These are phyloP conservation scores for Ceyx erithaca DNA, from an alignment of 2,797 vertebrate species.

Conservation along the genomic window DNA sequence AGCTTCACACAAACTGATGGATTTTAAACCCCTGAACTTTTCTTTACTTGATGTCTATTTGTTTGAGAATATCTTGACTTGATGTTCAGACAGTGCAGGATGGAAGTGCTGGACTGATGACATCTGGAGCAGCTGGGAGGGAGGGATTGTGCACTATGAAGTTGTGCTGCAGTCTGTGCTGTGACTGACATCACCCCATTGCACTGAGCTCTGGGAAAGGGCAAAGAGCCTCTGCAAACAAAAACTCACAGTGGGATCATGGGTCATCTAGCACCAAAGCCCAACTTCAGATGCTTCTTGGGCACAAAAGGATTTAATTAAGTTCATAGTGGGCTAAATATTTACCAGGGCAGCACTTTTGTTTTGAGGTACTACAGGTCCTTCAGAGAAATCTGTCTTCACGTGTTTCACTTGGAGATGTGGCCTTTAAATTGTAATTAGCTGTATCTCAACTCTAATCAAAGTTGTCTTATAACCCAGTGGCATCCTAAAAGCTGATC, in stretches of 20 bases:
- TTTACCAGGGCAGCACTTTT: neutral
- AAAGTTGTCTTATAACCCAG: neutral
- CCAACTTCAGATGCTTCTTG: neutral
- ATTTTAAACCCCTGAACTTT: slow-evolving; percentile 8
- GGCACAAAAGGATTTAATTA: neutral
- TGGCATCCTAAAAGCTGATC: neutral
- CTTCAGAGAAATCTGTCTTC: neutral
- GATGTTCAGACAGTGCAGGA: neutral
- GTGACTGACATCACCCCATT: neutral
- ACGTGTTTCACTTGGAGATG: neutral
- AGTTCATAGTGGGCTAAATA: neutral
- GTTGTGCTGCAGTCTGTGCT: fast-evolving
- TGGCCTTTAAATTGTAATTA: neutral
- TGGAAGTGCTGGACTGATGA: neutral
- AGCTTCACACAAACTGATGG: neutral
- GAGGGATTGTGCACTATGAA: neutral
- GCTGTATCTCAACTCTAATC: neutral
- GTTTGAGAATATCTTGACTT: slow-evolving; percentile 5
- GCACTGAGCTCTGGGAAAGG: neutral
- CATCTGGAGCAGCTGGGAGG: neutral
- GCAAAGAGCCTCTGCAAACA: neutral
- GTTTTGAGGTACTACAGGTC: neutral
- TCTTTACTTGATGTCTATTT: slow-evolving; percentile 5
- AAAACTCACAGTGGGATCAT: neutral
- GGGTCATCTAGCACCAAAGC: neutral